Evolutionary conservation across 92 coral and sea anemone species (phyloP), one percentile per base, ranked within the genome.

Genomic region (Nematostella vectensis): DNA sequence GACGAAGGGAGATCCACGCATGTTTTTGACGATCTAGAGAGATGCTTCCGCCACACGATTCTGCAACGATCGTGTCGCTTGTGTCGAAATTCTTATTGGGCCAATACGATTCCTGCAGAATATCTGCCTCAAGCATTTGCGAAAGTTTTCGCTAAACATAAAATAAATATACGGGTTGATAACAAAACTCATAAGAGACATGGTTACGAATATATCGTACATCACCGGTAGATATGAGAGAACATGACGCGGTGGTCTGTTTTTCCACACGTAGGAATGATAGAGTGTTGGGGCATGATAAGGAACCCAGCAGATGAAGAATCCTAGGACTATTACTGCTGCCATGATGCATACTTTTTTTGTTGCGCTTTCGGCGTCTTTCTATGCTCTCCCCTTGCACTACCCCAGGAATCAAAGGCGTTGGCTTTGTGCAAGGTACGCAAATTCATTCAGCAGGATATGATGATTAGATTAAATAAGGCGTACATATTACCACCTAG

Each of bases 241-340:
- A 22, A 33, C 20, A 59, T 0, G 23, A 0, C 2, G n/a, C 2
- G 39, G 54, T 42, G 24, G 39, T 11, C 1, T 26, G 15, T 3
- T 11, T n/a, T n/a, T n/a, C n/a, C n/a, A n/a, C n/a, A n/a, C n/a
- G 24, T 15, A 43, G 8, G 21, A 3, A 1, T 27, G 2, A 25
- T 54, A 8, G 2, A 66, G 55, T 27, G 0, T 27, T 1, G 55
- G 47, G 22, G 38, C 47, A 29, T 66, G 72, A 15, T 54, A 54
- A 4, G 72, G 72, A 3, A 56, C 47, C 72, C 72, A 66, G 23
- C 54, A 40, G 16, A 55, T 37, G 55, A 66, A 66, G 43, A 66
- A 66, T 21, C 47, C 40, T 25, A 55, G 25, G 3, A 66, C 63
- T 16, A 66, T 44, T 2, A 48, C 44, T 30, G 45, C 62, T 2